Conservation (phyloP, 2,113 vertebrate species). For the Pygoscelis antarcticus region DNA sequence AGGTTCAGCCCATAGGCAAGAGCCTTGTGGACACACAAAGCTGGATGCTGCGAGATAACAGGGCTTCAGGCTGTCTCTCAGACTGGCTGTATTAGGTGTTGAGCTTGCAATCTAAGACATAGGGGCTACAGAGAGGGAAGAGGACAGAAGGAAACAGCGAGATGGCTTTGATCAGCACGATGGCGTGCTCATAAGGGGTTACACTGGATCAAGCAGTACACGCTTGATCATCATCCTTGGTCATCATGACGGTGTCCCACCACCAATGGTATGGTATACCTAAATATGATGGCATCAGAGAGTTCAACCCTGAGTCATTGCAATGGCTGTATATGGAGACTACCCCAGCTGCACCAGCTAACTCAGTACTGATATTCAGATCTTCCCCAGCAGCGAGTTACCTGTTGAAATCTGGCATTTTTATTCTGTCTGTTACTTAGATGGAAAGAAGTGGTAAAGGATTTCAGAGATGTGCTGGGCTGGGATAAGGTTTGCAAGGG, state of each 20-base stretch:
- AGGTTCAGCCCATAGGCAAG: not conserved
- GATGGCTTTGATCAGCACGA: not conserved
- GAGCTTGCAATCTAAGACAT: not conserved
- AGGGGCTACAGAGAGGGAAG: not conserved
- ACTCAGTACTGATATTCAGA: not conserved
- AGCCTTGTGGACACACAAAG: not conserved
- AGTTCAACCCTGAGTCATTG: not conserved
- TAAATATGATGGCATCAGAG: not conserved
- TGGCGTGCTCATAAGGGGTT: not conserved
- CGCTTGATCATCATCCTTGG: rapidly evolving
- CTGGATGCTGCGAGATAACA: not conserved
- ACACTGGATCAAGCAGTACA: not conserved
- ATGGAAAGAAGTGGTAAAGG: not conserved
- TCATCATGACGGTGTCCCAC: not conserved
- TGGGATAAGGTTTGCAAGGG: not conserved
- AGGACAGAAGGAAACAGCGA: not conserved
- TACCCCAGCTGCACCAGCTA: not conserved
- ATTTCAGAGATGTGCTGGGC: not conserved
- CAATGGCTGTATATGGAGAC: not conserved
- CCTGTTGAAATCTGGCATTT: not conserved
- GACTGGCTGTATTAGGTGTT: not conserved
- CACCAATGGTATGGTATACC: no score
- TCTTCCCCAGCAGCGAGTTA: not conserved
- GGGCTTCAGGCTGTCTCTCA: not conserved
- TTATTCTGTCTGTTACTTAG: not conserved